Base-by-base conservation (phyloP, 2,113 vertebrate species). In the Sporophila hypoxantha region DNA sequence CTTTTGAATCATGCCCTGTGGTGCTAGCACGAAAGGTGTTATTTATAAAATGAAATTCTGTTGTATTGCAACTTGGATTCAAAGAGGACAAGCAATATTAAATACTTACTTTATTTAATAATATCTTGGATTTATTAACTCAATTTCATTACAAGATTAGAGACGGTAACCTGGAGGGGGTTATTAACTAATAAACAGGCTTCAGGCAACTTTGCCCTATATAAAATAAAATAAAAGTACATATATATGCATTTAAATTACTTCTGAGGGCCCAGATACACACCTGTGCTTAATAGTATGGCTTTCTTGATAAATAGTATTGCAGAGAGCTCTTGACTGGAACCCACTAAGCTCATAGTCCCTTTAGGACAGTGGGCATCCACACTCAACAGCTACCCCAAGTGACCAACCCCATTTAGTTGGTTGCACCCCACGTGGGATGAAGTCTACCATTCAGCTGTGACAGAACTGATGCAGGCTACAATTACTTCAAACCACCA, bases 41-140 rank as follows among this genome's bases (percentile, higher is more conserved):
- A 97, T 97, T 97, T 97, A 97, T 97, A 97, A 97, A 97, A 97
- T 97, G 96, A 97, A 97, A 97, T 97, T 97, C 96, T 97, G 96
- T 97, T 97, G 97, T 97, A 97, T 97, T 97, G 96, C 97, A 96
- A 96, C 95, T 97, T 96, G 96, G 96, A 96, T 96, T 96, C 96
- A 97, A 97, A 96, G 93, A 97, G 95, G 96, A 97, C 95, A 97
- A 97, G 97, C 97, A 97, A 97, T 97, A 97, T 97, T 97, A 97
- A 96, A 97, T 97, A 97, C 95, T 96, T 95, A 97, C 96, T 97
- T 96, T 97, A 97, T 97, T 97, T 97, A 97, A 97, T 97, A 97
- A 97, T 97, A 97, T 96, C 95, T 95, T 96, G 94, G 96, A 97
- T 97, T 96, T 97, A 97, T 97, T 97, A 97, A 97, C 96, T 97